A percentile compares a stretch with the other conserved stretches of the same genome.
These are phyloP conservation scores for Lepeophtheirus salmonis DNA, from an alignment of 1,140 invertebrate genomes.

Conservation along the genomic window DNA sequence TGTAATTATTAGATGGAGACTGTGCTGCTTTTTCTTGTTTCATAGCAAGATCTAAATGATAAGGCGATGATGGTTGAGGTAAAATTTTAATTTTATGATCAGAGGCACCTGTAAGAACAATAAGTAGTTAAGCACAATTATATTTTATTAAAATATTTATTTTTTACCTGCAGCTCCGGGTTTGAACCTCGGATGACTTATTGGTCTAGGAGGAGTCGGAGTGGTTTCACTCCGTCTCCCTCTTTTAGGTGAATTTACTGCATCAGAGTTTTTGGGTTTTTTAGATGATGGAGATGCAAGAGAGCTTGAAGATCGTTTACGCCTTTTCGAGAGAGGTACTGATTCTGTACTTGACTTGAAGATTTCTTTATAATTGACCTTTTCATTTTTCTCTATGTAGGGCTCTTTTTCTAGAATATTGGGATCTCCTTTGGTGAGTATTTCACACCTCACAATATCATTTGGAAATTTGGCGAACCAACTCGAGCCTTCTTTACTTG, in stretches of 20 bases:
- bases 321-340: neutral
- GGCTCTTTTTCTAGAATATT: slow-evolving; percentile 15
- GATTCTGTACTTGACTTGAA: neutral
- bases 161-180: neutral
- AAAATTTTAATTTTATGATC: slow-evolving; percentile 16
- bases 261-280: neutral
- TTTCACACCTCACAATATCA: slow-evolving; percentile 13
- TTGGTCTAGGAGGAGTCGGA: neutral
- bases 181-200: slow-evolving; percentile 14
- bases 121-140: neutral
- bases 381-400: slow-evolving; percentile 11
- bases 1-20: slow-evolving; percentile 12
- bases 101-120: neutral
- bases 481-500: slow-evolving; percentile 7
- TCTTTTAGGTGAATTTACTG: neutral
- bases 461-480: slow-evolving; percentile 19
- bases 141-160: neutral
- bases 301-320: neutral
- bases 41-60: slow-evolving; percentile 7
- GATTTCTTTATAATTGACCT: slow-evolving; percentile 9
- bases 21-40: neutral
- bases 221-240: neutral
- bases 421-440: neutral
- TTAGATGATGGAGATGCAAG: neutral
- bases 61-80: slow-evolving; percentile 11